Base-by-base conservation (phyloP, 2,888 invertebrate genomes). In the Tiliacea citrago region DNA sequence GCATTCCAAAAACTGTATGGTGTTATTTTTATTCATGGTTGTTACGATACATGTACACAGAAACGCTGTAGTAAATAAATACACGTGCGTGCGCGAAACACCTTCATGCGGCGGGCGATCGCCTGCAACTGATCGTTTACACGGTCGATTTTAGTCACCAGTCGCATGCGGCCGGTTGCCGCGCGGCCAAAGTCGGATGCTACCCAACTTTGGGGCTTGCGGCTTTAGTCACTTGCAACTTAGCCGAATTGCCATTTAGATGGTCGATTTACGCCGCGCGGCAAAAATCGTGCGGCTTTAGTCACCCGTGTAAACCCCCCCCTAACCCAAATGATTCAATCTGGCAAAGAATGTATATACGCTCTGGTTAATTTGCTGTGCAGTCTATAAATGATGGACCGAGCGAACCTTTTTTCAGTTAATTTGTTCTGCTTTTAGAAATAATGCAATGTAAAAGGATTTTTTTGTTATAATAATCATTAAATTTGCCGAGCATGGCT, bases 151-250 rank as follows among this genome's bases (percentile, higher is more conserved):
- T 86, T 82, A 84, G 77, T 82, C 86, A 87, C 87, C 88, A 86
- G 88, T 66, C 86, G 86, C 86, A 89, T 89, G 87, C 81, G 80
- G 77, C 75, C 73, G 86, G 87, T 88, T 18, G 88, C 87, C 88
- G 88, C 87, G 88, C 88, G 87, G 88, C 85, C 80, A 88, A 89
- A 89, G 87, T 89, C 88, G 88, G 87, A 88, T 88, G 87, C 88
- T 89, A 89, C 87, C 85, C 85, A 88, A 90, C 89, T 89, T 90
- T 88, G 89, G 86, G 86, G 86, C 89, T 89, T 88, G 89, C 88
- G 87, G 87, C 87, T 89, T 89, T 87, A 88, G 86, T 89, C 88
- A 89, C 86, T 86, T 87, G 88, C 87, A 13, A 84, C 86, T 62
- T 86, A 88, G 88, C 84, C 87, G 87, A 88, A 89, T 88, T 88